Conservation (phyloP, 2,888 invertebrate genomes). For the Stratiomys singularior region DNA sequence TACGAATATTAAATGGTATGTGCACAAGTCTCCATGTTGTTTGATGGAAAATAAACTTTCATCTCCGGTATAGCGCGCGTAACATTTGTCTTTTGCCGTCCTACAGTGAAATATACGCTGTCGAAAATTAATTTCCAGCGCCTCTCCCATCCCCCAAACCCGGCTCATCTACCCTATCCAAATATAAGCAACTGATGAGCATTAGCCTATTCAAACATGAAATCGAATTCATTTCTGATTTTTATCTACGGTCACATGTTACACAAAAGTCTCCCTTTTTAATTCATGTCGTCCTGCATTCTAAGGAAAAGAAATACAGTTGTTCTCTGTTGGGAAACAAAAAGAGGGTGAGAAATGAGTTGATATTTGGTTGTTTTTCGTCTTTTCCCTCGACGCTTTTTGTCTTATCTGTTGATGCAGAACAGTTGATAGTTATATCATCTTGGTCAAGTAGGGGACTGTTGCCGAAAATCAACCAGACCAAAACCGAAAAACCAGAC, state of each 20-base stretch:
- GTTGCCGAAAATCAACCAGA: not conserved
- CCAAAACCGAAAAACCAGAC: not conserved
- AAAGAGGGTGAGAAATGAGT: not conserved
- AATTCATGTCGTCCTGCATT: not conserved
- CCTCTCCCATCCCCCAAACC: not conserved
- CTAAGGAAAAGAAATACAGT: not conserved
- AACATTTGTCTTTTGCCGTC: constrained; percentile 11
- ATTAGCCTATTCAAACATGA: constrained; percentile 38
- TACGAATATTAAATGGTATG: not conserved
- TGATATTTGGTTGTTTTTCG: not conserved
- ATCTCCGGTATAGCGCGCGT: not conserved
- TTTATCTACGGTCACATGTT: constrained; percentile 30
- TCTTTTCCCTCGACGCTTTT: not conserved
- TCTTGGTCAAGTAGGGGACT: not conserved
- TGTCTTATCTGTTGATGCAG: constrained; percentile 8
- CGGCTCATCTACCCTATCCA: too few species aligned
- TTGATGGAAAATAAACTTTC: constrained; percentile 19
- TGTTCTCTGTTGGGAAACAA: too few species aligned
- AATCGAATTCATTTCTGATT: constrained; percentile 39
- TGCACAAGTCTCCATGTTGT: not conserved
- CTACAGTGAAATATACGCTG: not conserved
- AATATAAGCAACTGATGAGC: not conserved
- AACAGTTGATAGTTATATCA: not conserved
- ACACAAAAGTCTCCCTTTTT: constrained; percentile 9
- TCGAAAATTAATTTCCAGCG: constrained; percentile 18